Conservation (phyloP, 2,888 invertebrate genomes). For the Alloplasta piceator region DNA sequence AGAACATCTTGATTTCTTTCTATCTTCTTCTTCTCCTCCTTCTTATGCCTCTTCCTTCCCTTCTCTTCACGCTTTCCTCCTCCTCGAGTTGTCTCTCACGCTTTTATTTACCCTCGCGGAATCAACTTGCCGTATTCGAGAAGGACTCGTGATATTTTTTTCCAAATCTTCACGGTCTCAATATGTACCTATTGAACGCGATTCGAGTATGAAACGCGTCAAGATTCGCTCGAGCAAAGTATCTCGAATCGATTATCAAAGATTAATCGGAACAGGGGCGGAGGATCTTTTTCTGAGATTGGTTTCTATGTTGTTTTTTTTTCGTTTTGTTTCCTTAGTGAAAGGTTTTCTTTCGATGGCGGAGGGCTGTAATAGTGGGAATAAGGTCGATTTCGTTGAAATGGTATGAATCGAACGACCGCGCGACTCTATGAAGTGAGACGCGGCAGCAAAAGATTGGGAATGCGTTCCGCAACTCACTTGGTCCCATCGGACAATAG, state of each 20-base stretch:
- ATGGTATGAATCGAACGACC: constrained; percentile 57
- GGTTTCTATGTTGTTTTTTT: not conserved
- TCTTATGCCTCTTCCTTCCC: constrained; percentile 21
- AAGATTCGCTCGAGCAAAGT: not conserved
- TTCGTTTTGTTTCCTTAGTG: not conserved
- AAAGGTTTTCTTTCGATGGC: not conserved
- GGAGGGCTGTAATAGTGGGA: not conserved
- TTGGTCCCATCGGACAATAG: constrained; percentile 70
- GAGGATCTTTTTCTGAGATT: not conserved
- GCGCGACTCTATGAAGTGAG: constrained; percentile 79
- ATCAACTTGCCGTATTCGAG: too few species aligned
- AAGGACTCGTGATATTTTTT: too few species aligned
- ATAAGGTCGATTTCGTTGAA: constrained; percentile 34
- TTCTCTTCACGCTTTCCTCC: too few species aligned
- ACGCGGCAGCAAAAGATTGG: constrained; percentile 78
- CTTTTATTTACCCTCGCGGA: constrained; percentile 8
- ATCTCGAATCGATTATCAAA: not conserved
- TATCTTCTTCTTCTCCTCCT: constrained; percentile 39
- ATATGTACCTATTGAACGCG: too few species aligned
- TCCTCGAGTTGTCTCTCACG: constrained; percentile 12
- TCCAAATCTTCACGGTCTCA: too few species aligned
- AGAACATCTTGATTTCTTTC: constrained; percentile 73
- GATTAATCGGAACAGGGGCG: not conserved
- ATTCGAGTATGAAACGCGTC: not conserved
- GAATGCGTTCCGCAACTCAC: constrained; percentile 81